Evolutionary conservation across 2,797 vertebrate species (phyloP).

Genomic region (Scarus forsteni): DNA sequence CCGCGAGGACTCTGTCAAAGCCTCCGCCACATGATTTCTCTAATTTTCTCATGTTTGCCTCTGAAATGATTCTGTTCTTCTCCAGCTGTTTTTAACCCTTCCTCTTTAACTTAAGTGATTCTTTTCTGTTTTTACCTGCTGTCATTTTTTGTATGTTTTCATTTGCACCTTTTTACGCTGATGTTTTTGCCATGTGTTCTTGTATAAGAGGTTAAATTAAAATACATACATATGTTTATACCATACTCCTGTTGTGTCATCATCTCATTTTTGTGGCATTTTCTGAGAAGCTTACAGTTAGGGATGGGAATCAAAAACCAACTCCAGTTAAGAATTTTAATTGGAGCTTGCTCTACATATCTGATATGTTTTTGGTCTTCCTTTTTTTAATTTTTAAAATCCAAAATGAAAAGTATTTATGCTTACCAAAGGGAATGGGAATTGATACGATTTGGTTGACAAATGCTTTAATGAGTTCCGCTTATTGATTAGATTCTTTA

Average conservation of each 20-base stretch:
- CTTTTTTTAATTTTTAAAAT: no score
- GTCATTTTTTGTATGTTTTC: slow-evolving; percentile 3
- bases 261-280: not conserved
- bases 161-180: not conserved
- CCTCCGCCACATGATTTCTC: not conserved
- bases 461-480: no score
- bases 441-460: no score
- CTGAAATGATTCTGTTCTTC: not conserved
- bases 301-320: no score
- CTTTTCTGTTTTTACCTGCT: not conserved
- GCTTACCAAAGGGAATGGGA: no score
- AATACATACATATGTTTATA: slow-evolving; percentile 5
- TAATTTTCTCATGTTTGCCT: not conserved
- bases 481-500: no score
- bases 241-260: not conserved
- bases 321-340: no score
- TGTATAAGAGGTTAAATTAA: slow-evolving; percentile 3
- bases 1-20: not conserved
- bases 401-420: no score
- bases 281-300: no score
- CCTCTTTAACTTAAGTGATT: not conserved
- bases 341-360: no score
- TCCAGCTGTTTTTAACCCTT: not conserved
- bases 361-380: no score
- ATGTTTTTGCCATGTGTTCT: slow-evolving; percentile 1